Percentiles rank a stretch among this genome's conserved stretches.
These are phyloP conservation scores for Aphaenogaster floridana DNA, from an alignment of 1,140 invertebrate genomes.

Conservation along the genomic window DNA sequence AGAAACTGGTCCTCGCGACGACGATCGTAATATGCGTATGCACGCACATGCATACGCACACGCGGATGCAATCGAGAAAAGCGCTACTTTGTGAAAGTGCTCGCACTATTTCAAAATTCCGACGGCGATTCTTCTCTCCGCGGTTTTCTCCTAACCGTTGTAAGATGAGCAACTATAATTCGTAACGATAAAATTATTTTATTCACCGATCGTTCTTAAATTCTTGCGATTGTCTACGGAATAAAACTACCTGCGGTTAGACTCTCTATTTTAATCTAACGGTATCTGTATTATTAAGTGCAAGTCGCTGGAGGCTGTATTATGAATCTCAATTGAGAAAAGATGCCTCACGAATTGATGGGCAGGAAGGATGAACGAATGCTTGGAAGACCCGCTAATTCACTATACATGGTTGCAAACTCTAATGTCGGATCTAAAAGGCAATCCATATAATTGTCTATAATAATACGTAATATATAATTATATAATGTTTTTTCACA, in stretches of 20 bases:
- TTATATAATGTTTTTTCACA: neutral
- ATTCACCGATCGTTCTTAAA: neutral
- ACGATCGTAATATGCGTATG: conserved; percentile 27
- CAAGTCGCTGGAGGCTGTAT: conserved; percentile 3
- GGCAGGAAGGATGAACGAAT: neutral
- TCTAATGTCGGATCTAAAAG: neutral
- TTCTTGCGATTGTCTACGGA: neutral
- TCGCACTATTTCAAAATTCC: conserved; percentile 39
- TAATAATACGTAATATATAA: neutral
- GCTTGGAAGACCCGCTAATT: neutral
- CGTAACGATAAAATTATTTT: conserved; percentile 5
- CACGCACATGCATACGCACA: neutral
- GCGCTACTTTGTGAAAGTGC: conserved; percentile 41
- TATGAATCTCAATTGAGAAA: conserved; percentile 8
- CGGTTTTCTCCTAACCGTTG: conserved; percentile 22
- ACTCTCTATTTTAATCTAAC: conserved; percentile 27
- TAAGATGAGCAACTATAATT: neutral
- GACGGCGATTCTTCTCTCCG: conserved; percentile 13
- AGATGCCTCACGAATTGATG: neutral
- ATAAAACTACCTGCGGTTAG: neutral
- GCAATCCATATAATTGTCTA: neutral
- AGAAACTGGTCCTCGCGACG: conserved; percentile 36
- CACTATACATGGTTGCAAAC: neutral
- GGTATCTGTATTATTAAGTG: neutral
- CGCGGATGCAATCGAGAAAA: conserved; percentile 21